Evolutionary conservation across 2,888 invertebrate species (phyloP).

Genomic region (Penaeus monodon): DNA sequence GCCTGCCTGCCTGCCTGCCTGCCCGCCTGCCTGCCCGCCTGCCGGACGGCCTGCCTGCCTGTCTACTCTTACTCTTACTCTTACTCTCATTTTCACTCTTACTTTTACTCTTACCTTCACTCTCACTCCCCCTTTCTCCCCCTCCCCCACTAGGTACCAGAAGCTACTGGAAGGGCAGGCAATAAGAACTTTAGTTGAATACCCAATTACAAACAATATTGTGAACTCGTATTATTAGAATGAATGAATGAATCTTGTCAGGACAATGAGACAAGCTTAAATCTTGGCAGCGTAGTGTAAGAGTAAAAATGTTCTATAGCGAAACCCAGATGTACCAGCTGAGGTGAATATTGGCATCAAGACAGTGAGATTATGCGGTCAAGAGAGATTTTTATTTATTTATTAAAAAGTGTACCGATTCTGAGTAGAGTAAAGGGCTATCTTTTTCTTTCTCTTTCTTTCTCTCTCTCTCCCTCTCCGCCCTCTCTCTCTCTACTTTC

Average conservation of each 20-base stretch:
- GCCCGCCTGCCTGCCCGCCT: too few species aligned
- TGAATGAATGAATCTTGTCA: too few species aligned
- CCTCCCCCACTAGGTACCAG: neutral
- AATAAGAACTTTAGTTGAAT: too few species aligned
- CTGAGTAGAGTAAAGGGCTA: neutral
- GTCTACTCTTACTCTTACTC: neutral
- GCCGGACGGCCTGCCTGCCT: neutral
- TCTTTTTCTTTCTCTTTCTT: neutral
- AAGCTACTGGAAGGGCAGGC: too few species aligned
- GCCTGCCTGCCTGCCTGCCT: too few species aligned
- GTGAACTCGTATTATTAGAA: too few species aligned
- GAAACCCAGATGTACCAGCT: neutral
- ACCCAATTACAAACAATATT: too few species aligned
- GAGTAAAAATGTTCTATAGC: neutral
- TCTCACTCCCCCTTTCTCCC: neutral
- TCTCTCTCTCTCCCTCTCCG: neutral
- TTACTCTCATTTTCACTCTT: neutral
- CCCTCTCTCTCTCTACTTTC: neutral
- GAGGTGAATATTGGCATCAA: neutral
- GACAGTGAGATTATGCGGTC: slow-evolving; percentile 5
- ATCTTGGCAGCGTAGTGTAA: neutral
- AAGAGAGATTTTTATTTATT: neutral
- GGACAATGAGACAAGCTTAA: neutral
- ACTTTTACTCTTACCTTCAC: neutral
- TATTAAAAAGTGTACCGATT: neutral